Evolutionary conservation across 1,140 invertebrate species (phyloP), one percentile per base, ranked within the genome.

Genomic region (Episyrphus balteatus): DNA sequence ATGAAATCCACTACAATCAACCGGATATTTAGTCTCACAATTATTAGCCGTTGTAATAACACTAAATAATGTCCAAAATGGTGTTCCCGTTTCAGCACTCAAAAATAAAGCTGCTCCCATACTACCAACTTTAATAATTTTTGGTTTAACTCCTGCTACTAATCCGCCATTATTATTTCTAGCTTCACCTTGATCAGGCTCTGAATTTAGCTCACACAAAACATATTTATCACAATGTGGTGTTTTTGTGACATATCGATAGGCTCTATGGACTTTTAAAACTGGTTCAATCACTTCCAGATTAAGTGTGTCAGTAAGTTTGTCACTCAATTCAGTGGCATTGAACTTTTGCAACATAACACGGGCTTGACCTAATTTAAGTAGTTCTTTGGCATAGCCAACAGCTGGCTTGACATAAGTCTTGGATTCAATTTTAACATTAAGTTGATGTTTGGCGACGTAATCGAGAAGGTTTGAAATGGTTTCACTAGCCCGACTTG

Each of bases 161-260:
- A 66, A 53, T 19, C 46, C 55, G 47, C 54, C 49, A 8, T 26
- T 26, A 3, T 26, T 26, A 8, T 57, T 46, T 68, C 65, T 46
- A 73, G 48, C 69, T 67, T 74, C 70, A 49, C 72, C 62, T 45
- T 70, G 71, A 38, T 72, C 68, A 33, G 76, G 76, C n/a, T n/a
- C n/a, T 53, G 78, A 71, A 56, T 87, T 88, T 11, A 88, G 77
- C 10, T 82, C 66, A 59, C 86, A 89, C 49, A 88, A 72, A 15
- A 88, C 78, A 57, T 88, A 84, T 48, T 74, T 76, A 51, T 84
- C 82, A 65, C 86, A 89, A 40, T 80, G 74, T 17, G 83, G 82
- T 31, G 75, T 70, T 50, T 78, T 76, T 8, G 75, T 70, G 3
- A 79, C 77, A 72, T 82, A 87, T 55, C 80, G 75, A 61, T 86